A percentile compares a stretch with the other conserved stretches of the same genome.
These are phyloP conservation scores for Poeciliopsis prolifica DNA, from an alignment of 2,113 vertebrate species.

Conservation along the genomic window DNA sequence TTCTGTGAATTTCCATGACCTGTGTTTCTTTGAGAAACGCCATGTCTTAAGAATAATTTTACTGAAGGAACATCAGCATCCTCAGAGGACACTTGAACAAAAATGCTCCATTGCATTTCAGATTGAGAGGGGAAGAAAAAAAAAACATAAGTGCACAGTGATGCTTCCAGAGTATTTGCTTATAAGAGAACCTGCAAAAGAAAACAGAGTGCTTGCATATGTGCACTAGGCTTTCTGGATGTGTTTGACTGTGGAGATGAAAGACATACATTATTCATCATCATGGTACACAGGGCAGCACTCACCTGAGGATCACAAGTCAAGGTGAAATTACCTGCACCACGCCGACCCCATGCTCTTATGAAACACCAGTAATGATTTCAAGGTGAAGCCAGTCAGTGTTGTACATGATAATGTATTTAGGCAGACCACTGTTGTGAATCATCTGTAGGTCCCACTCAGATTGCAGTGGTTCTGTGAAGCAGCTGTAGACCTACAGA, in stretches of 20 bases:
- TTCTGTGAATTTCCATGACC: constrained; percentile 7
- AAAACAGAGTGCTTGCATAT: constrained; percentile 11
- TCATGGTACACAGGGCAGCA: constrained; percentile 39
- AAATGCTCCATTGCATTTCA: constrained; percentile 43
- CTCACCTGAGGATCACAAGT: constrained; percentile 54
- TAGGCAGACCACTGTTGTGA: constrained; percentile 78
- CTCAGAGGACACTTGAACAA: constrained; percentile 51
- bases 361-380: constrained; percentile 55
- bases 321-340: constrained; percentile 63
- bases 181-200: constrained; percentile 44
- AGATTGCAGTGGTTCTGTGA: constrained; percentile 71
- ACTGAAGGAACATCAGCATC: constrained; percentile 43
- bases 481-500: constrained; percentile 83
- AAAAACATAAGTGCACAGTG: constrained; percentile 35
- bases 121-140: not conserved
- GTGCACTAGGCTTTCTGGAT: constrained; percentile 20
- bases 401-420: constrained; percentile 80
- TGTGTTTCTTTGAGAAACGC: constrained; percentile 18
- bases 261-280: constrained; percentile 67
- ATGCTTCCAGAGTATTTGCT: constrained; percentile 30
- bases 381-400: constrained; percentile 78
- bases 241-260: constrained; percentile 25
- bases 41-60: constrained; percentile 39
- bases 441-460: constrained; percentile 72
- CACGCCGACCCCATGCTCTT: constrained; percentile 49